Base-by-base conservation (phyloP, 1,140 invertebrate genomes). In the Drosophila navojoa region DNA sequence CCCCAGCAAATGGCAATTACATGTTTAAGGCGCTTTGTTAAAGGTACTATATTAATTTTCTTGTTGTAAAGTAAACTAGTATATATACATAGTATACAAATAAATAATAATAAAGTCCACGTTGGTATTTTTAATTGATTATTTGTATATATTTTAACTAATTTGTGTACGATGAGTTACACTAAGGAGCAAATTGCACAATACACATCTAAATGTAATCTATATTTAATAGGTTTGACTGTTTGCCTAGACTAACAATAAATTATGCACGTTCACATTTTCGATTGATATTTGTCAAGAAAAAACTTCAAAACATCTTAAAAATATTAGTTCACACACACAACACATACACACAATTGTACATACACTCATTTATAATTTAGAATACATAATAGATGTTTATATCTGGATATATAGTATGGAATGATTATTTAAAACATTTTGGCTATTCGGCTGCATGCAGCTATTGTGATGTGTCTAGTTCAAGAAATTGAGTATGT, bases 401-500 rank as follows among this genome's bases (percentile, higher is more conserved):
- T 35, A 35, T 38, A 38, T 38, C 11, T 38, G 32, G 32, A 35
- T 49, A 49, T 62, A 79, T 77, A 72, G 32, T 69, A 55, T 60
- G 73, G 78, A 68, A 63, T 77, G 11, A 27, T 79, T 61, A 32
- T 15, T 67, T 57, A 74, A 62, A 80, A 57, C 66, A 77, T 76
- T 38, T 38, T 78, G 62, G 68, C 70, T 71, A 78, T 54, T 64
- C 77, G 68, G 49, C 16, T 32, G 13, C 32, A 54, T 27, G 11
- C 54, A 27, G 38, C 19, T 25, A 13, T 22, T 11, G 47, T 71
- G 69, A 35, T 47, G 45, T 59, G 16, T 79, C 68, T 87, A 91
- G 66, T 91, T 91, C 9, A 91, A 78, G 68, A 91, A 91, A 60
- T 87, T 91, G 63, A 91, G 78, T 69, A 91, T 91, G 52, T 91